A percentile compares a stretch with the other conserved stretches of the same genome.
phyloP scores from a whole-genome alignment of 2,113 vertebrate genomes.

The Silurus glanis region DNA sequence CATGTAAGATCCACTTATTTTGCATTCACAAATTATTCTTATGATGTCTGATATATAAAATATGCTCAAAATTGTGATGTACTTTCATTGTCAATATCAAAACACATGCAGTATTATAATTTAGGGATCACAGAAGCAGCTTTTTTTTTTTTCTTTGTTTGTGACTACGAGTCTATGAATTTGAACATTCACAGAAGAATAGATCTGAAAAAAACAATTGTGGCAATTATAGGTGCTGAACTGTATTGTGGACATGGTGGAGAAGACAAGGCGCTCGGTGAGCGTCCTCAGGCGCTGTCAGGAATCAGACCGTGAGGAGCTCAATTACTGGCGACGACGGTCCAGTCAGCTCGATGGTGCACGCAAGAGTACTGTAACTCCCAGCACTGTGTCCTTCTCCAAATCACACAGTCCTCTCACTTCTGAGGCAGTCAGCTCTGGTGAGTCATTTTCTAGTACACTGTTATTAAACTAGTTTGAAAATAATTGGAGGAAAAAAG shows the following conservation, averaged over 20 bases:
- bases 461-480: not conserved
- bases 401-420: constrained; percentile 90
- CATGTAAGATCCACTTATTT: constrained; percentile 81
- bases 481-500: not conserved
- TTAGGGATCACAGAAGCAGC: not conserved
- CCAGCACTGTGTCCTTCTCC: constrained; percentile 62
- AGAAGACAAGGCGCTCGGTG: constrained; percentile 93
- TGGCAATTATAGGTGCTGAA: constrained; percentile 82
- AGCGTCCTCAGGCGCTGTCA: constrained; percentile 93
- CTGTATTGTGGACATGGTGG: constrained; percentile 99
- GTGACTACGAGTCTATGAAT: not conserved
- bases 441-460: constrained; percentile 67
- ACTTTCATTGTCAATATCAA: not conserved
- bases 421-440: constrained; percentile 75
- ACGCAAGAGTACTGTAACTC: constrained; percentile 77
- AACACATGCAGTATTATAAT: not conserved
- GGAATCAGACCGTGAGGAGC: constrained; percentile 92
- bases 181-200: not conserved
- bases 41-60: not conserved
- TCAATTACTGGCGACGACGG: constrained; percentile 92
- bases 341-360: constrained; percentile 87
- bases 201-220: not conserved
- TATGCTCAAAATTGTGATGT: not conserved
- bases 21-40: not conserved
- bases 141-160: not conserved